phyloP scores from a whole-genome alignment of 2,888 invertebrate species.

The Drosophila eohydei region DNA sequence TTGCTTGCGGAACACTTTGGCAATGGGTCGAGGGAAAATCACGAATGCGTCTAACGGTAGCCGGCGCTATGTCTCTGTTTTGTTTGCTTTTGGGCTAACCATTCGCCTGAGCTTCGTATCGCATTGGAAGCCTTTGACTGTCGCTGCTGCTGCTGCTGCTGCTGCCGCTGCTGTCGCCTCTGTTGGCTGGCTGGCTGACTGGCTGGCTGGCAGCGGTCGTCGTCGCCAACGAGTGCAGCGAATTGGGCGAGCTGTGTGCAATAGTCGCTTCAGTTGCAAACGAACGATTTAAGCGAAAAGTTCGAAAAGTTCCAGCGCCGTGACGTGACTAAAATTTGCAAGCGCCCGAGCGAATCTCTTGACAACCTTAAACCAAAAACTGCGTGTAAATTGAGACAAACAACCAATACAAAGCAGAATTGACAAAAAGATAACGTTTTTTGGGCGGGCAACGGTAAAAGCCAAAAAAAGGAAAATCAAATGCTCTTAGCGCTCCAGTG shows the following conservation, averaged over 20 bases:
- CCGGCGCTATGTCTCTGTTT: constrained; percentile 54
- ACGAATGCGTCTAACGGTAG: constrained; percentile 44
- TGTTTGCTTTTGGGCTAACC: constrained; percentile 55
- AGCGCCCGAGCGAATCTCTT: constrained; percentile 29
- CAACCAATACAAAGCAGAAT: background rate
- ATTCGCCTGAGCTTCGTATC: constrained; percentile 49
- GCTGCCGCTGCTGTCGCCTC: constrained; percentile 27
- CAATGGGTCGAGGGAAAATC: constrained; percentile 41
- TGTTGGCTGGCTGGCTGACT: constrained; percentile 38
- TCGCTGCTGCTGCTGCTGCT: constrained; percentile 21
- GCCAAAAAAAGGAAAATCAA: background rate
- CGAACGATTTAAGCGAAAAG: constrained; percentile 83
- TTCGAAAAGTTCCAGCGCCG: constrained; percentile 67
- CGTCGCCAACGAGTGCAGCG: constrained; percentile 63
- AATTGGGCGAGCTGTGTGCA: constrained; percentile 67
- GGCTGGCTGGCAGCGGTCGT: constrained; percentile 37
- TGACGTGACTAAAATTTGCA: constrained; percentile 51
- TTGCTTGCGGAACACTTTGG: constrained; percentile 41
- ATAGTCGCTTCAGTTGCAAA: constrained; percentile 82
- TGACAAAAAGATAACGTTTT: background rate
- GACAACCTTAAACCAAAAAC: background rate
- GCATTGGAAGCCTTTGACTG: constrained; percentile 58
- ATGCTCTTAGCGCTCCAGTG: constrained; percentile 1
- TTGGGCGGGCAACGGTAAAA: constrained; percentile 5
- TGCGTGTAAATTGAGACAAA: constrained; percentile 3